A percentile compares a stretch with the other conserved stretches of the same genome.
phyloP scores from a whole-genome alignment of 2,113 vertebrate species.

The Zingel zingel region DNA sequence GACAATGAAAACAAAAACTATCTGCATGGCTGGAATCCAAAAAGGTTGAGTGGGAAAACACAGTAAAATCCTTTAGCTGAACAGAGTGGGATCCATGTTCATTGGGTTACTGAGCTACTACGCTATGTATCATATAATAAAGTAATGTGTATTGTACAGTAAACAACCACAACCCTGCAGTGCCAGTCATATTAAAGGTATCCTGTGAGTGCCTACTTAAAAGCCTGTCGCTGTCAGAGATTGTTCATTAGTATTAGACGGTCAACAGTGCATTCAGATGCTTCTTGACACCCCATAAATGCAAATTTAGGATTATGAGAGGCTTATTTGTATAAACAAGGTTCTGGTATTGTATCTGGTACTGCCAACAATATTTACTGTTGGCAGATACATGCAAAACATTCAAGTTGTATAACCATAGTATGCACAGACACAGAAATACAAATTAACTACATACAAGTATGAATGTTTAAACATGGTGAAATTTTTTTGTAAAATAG shows the following conservation, averaged over 20 bases:
- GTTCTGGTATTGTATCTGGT: constrained; percentile 34
- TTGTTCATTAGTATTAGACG: constrained; percentile 5
- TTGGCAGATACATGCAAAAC: constrained; percentile 14
- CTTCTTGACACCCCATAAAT: constrained; percentile 36
- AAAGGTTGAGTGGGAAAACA: neutral
- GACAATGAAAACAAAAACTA: neutral
- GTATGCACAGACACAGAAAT: neutral
- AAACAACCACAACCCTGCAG: neutral
- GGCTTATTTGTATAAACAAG: constrained; percentile 23
- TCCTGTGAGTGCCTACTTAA: constrained; percentile 20
- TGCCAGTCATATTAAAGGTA: constrained; percentile 1
- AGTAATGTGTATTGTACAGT: neutral
- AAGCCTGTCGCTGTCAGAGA: constrained; percentile 27
- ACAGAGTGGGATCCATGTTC: neutral
- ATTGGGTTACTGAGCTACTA: neutral
- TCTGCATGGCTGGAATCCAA: neutral
- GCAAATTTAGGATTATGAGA: constrained; percentile 41
- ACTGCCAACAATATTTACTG: constrained; percentile 7
- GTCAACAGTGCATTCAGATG: constrained; percentile 28
- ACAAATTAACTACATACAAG: neutral
- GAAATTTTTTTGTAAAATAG: neutral
- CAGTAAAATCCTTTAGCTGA: neutral
- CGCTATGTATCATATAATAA: neutral
- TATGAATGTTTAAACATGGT: neutral
- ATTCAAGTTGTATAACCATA: neutral